A percentile compares a stretch with the other conserved stretches of the same genome.
Conservation (phyloP, 2,888 invertebrate species). For the Drosophila mercatorum region DNA sequence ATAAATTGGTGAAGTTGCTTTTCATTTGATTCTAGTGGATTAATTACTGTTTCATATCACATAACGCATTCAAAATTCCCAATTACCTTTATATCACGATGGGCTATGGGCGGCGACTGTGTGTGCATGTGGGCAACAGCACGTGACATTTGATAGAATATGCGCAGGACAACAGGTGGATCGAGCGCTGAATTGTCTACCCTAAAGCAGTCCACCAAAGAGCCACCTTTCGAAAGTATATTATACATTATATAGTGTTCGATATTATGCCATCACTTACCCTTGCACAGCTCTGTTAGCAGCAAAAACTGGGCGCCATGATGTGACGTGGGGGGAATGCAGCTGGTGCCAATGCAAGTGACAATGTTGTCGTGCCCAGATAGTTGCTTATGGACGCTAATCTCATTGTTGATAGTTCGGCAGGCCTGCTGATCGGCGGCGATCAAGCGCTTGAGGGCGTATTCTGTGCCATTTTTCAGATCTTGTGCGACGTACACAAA, state of each 20-base stretch:
- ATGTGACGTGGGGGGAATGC: conserved; percentile 85
- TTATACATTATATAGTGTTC: not conserved
- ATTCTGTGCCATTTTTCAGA: conserved; percentile 92
- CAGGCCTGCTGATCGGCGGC: conserved; percentile 93
- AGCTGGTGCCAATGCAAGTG: conserved; percentile 89
- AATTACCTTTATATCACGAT: conserved; percentile 95
- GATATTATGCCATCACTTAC: conserved; percentile 83
- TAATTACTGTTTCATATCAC: not conserved
- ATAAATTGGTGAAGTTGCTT: not conserved
- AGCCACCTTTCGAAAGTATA: conserved; percentile 77
- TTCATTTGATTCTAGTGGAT: not conserved
- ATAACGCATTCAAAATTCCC: not conserved
- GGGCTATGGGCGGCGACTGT: conserved; percentile 95
- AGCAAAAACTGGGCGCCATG: conserved; percentile 95
- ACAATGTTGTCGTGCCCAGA: conserved; percentile 97
- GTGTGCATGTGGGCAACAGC: conserved; percentile 97
- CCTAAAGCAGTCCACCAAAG: conserved; percentile 82
- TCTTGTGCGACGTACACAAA: conserved; percentile 98
- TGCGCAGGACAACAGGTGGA: conserved; percentile 89
- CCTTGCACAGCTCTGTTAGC: conserved; percentile 96
- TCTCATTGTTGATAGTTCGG: conserved; percentile 92
- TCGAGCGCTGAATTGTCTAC: conserved; percentile 71
- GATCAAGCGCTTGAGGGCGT: conserved; percentile 95
- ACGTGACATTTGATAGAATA: conserved; percentile 95
- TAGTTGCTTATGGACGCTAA: conserved; percentile 93